Evolutionary conservation across 2,888 invertebrate genomes (phyloP).

Genomic region (Malthinus flaveolus): DNA sequence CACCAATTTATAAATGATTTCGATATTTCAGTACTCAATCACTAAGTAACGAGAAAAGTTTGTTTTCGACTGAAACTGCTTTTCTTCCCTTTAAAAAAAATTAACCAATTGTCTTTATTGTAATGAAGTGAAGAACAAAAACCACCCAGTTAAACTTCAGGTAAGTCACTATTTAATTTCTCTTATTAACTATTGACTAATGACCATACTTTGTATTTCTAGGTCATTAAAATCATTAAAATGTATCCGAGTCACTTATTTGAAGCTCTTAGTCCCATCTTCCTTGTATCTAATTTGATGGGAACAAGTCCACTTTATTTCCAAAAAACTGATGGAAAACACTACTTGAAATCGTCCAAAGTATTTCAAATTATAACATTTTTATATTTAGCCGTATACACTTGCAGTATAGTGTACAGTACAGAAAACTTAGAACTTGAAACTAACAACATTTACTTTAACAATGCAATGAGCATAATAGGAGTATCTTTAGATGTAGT

Average conservation of each 20-base stretch:
- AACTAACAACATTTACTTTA: constrained; percentile 7
- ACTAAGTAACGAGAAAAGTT: neutral
- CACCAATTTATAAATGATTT: too few species aligned
- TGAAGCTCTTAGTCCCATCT: constrained; percentile 20
- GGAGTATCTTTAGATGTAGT: constrained; percentile 16
- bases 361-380: constrained; percentile 18
- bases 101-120: neutral
- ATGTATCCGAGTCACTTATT: constrained; percentile 19
- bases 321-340: constrained; percentile 13
- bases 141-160: neutral
- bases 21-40: too few species aligned
- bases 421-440: neutral
- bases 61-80: neutral
- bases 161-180: neutral
- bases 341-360: constrained; percentile 15
- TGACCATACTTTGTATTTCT: too few species aligned
- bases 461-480: constrained; percentile 25
- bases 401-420: constrained; percentile 17
- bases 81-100: neutral
- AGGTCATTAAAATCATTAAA: neutral
- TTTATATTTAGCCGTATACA: constrained; percentile 13
- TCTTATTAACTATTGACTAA: too few species aligned
- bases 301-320: constrained; percentile 21
- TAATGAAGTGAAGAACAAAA: neutral
- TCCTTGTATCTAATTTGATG: constrained; percentile 15